Evolutionary conservation across 2,888 invertebrate genomes (phyloP), one percentile per base, ranked within the genome.

Genomic region (Megamerina dolium): DNA sequence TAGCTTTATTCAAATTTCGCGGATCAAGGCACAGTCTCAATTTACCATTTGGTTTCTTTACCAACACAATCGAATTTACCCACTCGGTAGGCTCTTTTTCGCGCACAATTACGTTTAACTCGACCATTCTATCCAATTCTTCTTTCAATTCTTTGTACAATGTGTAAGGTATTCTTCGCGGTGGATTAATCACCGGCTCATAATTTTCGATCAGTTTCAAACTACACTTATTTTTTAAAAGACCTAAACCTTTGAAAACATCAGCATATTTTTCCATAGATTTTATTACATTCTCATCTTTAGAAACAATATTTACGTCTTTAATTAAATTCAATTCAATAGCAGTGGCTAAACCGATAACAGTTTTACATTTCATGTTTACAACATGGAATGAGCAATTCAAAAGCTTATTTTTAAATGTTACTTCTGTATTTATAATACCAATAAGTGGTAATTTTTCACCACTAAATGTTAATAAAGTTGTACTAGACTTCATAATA

Each of bases 81-180:
- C 40, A 38, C 3, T 38, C 35, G n/a, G 46, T 46, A 6, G 46
- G 46, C 16, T 42, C 42, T 3, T n/a, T n/a, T n/a, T n/a, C n/a
- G n/a, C n/a, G n/a, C n/a, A n/a, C n/a, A n/a, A n/a, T n/a, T n/a
- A n/a, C n/a, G n/a, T n/a, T n/a, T n/a, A n/a, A n/a, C n/a, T n/a
- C n/a, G 9, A 26, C 12, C 26, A 26, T 26, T 12, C 26, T 2
- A 3, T 26, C 26, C 26, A 26, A 26, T 26, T 26, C 26, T 10
- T 12, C 12, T 26, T 26, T 26, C 26, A 26, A 26, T 10, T 26
- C 26, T 26, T 26, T 26, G 26, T 26, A 26, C 26, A 26, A 26
- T 26, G 26, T 26, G 26, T 26, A n/a, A n/a, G n/a, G n/a, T n/a
- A n/a, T n/a, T n/a, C n/a, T n/a, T n/a, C n/a, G n/a, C n/a, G 26